Conservation (phyloP, 2,113 vertebrate genomes). For the Montifringilla adamsi region DNA sequence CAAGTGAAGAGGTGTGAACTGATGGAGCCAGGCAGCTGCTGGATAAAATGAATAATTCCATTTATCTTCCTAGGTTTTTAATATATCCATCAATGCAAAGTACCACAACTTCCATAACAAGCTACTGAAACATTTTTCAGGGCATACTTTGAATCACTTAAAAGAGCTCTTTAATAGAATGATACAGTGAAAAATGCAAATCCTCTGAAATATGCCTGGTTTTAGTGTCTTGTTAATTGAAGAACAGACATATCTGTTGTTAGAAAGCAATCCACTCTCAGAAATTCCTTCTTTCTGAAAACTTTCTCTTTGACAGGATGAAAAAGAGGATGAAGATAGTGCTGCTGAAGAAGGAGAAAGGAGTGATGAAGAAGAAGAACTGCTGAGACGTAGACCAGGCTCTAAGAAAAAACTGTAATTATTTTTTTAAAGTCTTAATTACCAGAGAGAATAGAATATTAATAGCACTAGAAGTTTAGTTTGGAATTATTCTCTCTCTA, state of each 20-base stretch:
- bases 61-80: not conserved
- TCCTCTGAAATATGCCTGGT: not conserved
- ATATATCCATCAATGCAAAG: not conserved
- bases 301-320: constrained; percentile 46
- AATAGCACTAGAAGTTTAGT: not conserved
- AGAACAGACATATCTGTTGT: not conserved
- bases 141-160: not conserved
- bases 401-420: constrained; percentile 86
- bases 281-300: not conserved
- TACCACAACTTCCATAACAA: not conserved
- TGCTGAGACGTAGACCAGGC: constrained; percentile 65
- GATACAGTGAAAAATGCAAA: not conserved
- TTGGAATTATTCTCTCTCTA: not conserved
- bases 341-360: constrained; percentile 38
- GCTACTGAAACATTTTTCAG: not conserved
- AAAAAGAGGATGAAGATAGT: constrained; percentile 41
- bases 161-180: not conserved
- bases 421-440: not conserved
- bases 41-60: not conserved
- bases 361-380: constrained; percentile 77
- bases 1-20: constrained; percentile 78
- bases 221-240: not conserved
- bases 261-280: not conserved
- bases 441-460: not conserved
- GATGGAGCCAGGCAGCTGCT: not conserved